A percentile compares a stretch with the other conserved stretches of the same genome.
Conservation (phyloP, 2,113 vertebrate species). For the Myiozetetes cayanensis region DNA sequence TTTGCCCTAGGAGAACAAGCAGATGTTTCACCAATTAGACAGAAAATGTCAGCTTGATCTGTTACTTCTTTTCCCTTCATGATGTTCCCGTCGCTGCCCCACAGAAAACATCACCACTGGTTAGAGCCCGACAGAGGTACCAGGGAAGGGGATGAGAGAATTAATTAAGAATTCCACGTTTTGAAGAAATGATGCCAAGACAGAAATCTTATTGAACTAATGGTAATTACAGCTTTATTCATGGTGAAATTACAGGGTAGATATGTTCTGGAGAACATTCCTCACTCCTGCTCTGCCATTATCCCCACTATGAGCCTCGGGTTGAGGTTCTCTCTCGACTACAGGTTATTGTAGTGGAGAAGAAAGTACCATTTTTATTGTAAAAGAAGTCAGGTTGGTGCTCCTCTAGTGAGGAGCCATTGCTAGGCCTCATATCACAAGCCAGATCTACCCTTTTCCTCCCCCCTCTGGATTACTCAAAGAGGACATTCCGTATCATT, state of each 20-base stretch:
- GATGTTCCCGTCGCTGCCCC: neutral
- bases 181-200: neutral
- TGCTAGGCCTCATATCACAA: neutral
- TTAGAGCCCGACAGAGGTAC: neutral
- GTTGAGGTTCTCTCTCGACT: neutral
- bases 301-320: rapidly evolving
- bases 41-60: neutral
- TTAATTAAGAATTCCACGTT: neutral
- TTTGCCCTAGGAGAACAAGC: slow-evolving; percentile 78
- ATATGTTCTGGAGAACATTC: neutral
- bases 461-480: neutral
- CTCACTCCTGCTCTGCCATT: neutral
- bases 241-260: neutral
- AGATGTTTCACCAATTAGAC: neutral
- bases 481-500: neutral
- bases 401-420: neutral
- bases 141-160: neutral
- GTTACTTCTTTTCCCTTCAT: neutral
- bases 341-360: rapidly evolving
- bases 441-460: neutral
- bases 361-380: neutral
- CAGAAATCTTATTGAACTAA: neutral
- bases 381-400: neutral
- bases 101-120: neutral
- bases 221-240: neutral